Evolutionary conservation across 2,113 vertebrate genomes (phyloP), one percentile per base, ranked within the genome.

Genomic region (Neolamprologus ventralis): DNA sequence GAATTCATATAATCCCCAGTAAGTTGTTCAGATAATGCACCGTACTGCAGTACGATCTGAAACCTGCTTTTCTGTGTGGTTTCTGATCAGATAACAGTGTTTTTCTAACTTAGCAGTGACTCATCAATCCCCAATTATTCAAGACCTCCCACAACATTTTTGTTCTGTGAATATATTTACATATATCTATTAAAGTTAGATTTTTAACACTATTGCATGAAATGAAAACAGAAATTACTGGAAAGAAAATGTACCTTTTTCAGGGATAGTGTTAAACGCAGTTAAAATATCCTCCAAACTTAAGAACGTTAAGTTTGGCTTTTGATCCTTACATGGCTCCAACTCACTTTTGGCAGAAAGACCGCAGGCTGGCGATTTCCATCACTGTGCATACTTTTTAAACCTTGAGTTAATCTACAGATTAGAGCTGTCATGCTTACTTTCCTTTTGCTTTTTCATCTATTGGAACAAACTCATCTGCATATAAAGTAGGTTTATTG

Each of bases 341-440:
- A 19, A 73, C 26, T 83, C 53, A 63, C 5, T 71, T 14, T 35
- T 81, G 83, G 42, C 73, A 84, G 16, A n/a, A 33, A 60, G n/a
- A 51, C 55, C 42, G 60, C 23, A 63, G 63, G 53, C 81, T 78
- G 85, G 71, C n/a, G 28, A 65, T 55, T 87, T 86, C 42, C 55
- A 73, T 75, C 68, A 82, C 45, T 49, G 26, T 42, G 9, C 21
- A 51, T 12, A 57, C 26, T 51, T 80, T 68, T 53, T 31, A 83
- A 90, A 84, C 8, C 73, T 80, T 19, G 7, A 73, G n/a, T 42
- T 90, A 82, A 94, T 88, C 83, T 51, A n/a, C 73, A 90, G 89
- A 89, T 93, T 90, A 93, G 33, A 31, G 73, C 65, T 28, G 53
- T 87, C 10, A 12, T 35, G 84, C 84, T 85, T 81, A 51, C 63